A percentile compares a stretch with the other conserved stretches of the same genome.
Conservation (phyloP, 1,140 invertebrate genomes). For the Zaprionus lachaisei region DNA sequence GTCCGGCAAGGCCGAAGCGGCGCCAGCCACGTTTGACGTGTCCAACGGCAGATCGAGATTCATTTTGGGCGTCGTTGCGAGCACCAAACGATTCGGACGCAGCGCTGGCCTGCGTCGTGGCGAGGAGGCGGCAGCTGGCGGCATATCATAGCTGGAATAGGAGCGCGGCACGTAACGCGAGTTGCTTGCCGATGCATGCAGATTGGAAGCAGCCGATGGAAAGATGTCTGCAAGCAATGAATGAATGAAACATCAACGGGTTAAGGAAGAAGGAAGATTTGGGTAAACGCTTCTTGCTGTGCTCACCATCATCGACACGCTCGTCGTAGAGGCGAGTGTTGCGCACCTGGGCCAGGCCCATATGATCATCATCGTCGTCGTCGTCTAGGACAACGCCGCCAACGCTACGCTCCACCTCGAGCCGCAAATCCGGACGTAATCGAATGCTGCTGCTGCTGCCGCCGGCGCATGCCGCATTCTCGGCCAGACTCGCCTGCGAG, state of each 20-base stretch:
- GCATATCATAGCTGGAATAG: constrained; percentile 83
- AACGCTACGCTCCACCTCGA: constrained; percentile 38
- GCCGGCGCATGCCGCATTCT: constrained; percentile 65
- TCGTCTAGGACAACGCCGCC: constrained; percentile 44
- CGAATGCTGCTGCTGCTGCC: constrained; percentile 18
- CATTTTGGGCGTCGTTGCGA: constrained; percentile 62
- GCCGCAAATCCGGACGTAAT: constrained; percentile 47
- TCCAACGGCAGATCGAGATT: constrained; percentile 75
- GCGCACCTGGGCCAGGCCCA: constrained; percentile 62
- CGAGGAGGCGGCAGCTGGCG: constrained; percentile 48
- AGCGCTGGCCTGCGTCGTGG: constrained; percentile 62
- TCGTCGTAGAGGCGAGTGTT: constrained; percentile 71
- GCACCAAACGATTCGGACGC: constrained; percentile 68
- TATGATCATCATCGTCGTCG: constrained; percentile 61
- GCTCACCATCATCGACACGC: constrained; percentile 61
- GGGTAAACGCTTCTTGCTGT: fast-evolving
- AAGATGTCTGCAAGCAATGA: constrained; percentile 55
- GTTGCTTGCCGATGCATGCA: constrained; percentile 36
- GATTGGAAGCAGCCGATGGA: constrained; percentile 60
- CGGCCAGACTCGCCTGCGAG: constrained; percentile 84
- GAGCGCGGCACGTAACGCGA: constrained; percentile 78
- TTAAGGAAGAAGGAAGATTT: neutral
- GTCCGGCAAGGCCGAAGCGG: constrained; percentile 85
- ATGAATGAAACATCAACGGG: neutral
- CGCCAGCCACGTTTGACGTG: constrained; percentile 37